A percentile compares a stretch with the other conserved stretches of the same genome.
phyloP scores from a whole-genome alignment of 37 sponge, comb jelly and placozoan species.

The Dysidea cf. avara region DNA sequence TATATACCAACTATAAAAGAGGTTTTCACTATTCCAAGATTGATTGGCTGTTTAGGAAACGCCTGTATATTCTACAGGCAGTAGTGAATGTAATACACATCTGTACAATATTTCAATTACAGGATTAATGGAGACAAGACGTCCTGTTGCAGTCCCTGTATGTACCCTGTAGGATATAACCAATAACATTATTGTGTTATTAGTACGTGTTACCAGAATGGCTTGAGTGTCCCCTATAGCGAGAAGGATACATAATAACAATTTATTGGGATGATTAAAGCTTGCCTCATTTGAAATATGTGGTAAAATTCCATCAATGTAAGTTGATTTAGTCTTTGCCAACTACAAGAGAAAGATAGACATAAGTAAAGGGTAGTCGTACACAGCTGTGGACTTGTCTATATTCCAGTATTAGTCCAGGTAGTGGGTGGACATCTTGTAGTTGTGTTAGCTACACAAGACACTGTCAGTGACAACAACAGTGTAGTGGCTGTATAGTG shows the following conservation, averaged over 20 bases:
- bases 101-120: slow-evolving; percentile 10
- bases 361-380: background rate
- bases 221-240: slow-evolving; percentile 34
- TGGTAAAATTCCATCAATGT: slow-evolving; percentile 55
- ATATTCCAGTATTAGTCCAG: slow-evolving; percentile 73
- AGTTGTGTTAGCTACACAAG: slow-evolving; percentile 60
- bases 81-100: background rate
- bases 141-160: slow-evolving; percentile 63
- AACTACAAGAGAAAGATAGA: slow-evolving; percentile 25
- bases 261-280: no score
- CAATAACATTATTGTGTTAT: no score
- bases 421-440: slow-evolving; percentile 75
- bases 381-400: slow-evolving; percentile 47
- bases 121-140: slow-evolving; percentile 58
- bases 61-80: slow-evolving; percentile 71
- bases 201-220: slow-evolving; percentile 40
- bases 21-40: slow-evolving; percentile 3
- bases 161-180: slow-evolving; percentile 37
- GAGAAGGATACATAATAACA: background rate
- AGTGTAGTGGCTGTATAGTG: background rate
- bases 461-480: background rate
- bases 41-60: slow-evolving; percentile 51
- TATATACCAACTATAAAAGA: background rate
- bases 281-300: slow-evolving; percentile 24
- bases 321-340: slow-evolving; percentile 64